phyloP scores from a whole-genome alignment of 2,797 vertebrate genomes.

The Oophaga sylvatica region DNA sequence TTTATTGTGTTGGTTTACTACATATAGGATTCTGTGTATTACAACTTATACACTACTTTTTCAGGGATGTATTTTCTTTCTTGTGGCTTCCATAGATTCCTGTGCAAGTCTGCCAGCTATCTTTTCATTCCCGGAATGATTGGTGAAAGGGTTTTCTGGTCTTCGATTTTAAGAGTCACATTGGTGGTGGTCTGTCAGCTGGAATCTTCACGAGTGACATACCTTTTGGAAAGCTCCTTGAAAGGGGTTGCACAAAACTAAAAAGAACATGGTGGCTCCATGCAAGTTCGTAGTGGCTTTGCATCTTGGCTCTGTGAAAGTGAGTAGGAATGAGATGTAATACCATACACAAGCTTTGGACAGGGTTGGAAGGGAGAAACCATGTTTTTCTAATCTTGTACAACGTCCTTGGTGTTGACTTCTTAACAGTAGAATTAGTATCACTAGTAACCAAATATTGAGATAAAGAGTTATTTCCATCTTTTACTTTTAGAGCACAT shows the following conservation, averaged over 20 bases:
- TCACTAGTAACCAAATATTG: background rate
- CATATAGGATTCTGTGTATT: background rate
- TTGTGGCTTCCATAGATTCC: background rate
- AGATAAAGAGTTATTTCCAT: too few species aligned
- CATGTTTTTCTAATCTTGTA: background rate
- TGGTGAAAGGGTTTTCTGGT: background rate
- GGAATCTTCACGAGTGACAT: background rate
- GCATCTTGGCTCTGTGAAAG: too few species aligned
- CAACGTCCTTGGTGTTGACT: background rate
- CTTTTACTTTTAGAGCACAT: too few species aligned
- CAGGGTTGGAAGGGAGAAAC: background rate
- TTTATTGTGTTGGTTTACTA: background rate
- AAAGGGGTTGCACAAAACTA: background rate
- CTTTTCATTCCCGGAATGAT: background rate
- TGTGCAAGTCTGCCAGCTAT: background rate
- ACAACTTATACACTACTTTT: background rate
- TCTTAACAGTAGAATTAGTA: background rate
- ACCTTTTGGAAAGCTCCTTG: background rate
- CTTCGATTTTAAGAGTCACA: background rate
- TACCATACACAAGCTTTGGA: background rate
- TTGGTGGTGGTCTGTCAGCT: background rate
- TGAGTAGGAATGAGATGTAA: background rate
- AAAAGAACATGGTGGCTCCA: background rate
- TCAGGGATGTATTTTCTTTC: background rate
- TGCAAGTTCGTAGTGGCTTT: background rate